Evolutionary conservation across 2,888 invertebrate species (phyloP).

Genomic region (Perdita meconis): DNA sequence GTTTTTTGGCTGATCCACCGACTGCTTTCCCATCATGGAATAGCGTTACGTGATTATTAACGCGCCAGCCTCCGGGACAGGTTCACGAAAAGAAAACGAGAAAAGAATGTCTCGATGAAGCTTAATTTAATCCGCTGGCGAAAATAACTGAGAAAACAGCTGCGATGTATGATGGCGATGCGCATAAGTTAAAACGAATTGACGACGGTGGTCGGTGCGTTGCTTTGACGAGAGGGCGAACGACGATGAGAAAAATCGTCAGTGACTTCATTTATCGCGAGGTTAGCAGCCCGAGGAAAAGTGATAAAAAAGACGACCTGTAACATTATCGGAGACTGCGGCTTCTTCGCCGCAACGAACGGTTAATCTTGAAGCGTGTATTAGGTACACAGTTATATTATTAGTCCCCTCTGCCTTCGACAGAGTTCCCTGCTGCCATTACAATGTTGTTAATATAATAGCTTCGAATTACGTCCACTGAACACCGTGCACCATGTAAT

Average conservation of each 20-base stretch:
- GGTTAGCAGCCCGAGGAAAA: background rate
- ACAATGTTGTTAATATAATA: constrained; percentile 41
- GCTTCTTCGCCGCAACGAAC: background rate
- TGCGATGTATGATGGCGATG: background rate
- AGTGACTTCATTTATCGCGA: constrained; percentile 4
- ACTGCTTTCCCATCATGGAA: background rate
- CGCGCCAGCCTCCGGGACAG: background rate
- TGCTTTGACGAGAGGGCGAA: background rate
- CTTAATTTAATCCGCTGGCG: constrained; percentile 28
- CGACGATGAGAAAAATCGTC: background rate
- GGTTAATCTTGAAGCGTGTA: constrained; percentile 11
- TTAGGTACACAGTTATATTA: constrained; percentile 36
- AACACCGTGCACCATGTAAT: constrained; percentile 15
- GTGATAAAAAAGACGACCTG: background rate
- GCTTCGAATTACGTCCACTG: constrained; percentile 32
- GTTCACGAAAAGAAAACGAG: background rate
- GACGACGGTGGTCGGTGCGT: background rate
- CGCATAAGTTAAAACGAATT: constrained; percentile 36
- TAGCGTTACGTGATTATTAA: constrained; percentile 21
- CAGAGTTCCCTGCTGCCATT: constrained; percentile 17
- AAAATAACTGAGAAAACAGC: constrained; percentile 44
- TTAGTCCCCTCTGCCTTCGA: constrained; percentile 10
- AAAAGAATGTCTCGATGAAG: constrained; percentile 8
- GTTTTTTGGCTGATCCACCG: constrained; percentile 7
- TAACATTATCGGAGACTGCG: background rate